Evolutionary conservation across 1,140 invertebrate species (phyloP), one percentile per base, ranked within the genome.

Genomic region (Odontomachus brunneus): DNA sequence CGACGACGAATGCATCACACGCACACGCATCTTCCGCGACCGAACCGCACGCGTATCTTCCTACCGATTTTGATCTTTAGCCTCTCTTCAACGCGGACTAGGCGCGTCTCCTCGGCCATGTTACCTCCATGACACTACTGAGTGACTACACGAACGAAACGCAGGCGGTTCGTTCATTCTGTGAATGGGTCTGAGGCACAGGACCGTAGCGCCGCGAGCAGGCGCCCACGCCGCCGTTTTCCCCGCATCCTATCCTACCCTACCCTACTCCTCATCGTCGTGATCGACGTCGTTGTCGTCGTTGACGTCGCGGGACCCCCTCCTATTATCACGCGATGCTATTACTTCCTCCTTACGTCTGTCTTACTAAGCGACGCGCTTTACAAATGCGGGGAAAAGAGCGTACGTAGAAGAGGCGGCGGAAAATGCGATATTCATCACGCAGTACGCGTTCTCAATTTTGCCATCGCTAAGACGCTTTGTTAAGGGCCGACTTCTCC

Each of bases 21-120:
- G 38, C 38, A 44, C 38, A 44, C 38, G 38, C 38, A 44, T 44
- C 38, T 3, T 4, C 38, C 38, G 38, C 38, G 38, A 11, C 38
- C 0, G 38, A 1, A 11, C 38, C 38, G 38, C 38, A 44, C 38
- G 26, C 57, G 73, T 51, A 17, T 66, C n/a, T 84, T 85, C 89
- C 76, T 95, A 97, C 97, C 97, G 92, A 97, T 97, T 96, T 97
- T 97, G 92, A 97, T 97, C 96, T 96, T 97, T 94, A 97, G 96
- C 94, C 97, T 96, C 95, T 97, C 97, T 94, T 97, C 97, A 94
- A 97, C 96, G 95, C 97, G 96, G 95, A 97, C 97, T 96, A 97
- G 96, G 95, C 96, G 96, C 95, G 95, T 96, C 95, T 96, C 96
- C 95, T 97, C 97, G 95, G 97, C 97, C 97, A 97, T 97, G 96